Evolutionary conservation across 2,797 vertebrate species (phyloP), one percentile per base, ranked within the genome.

Genomic region (Macrochelys suwanniensis): DNA sequence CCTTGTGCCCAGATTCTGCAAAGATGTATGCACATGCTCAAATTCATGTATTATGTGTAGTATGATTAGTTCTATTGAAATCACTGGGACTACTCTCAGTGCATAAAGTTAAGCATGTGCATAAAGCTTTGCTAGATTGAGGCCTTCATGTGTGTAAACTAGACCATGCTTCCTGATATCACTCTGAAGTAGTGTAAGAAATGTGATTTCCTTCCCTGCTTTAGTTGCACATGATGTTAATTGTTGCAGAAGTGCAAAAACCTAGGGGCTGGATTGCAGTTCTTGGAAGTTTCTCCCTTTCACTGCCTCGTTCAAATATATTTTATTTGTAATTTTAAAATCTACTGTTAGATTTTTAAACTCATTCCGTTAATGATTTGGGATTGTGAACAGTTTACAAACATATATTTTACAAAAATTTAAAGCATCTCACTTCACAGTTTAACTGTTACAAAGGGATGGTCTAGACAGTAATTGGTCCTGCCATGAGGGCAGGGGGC

Each of bases 1-100:
- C 45, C 23, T 76, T 92, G 9, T 61, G 51, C 71, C 82, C 31
- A 83, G 13, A 26, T 89, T 89, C 68, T 88, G 31, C 49, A 94
- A 92, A 87, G 45, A 82, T 79, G 33, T 12, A 68, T 23, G 17
- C n/a, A 68, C 19, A 23, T 37, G n/a, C 2, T 37, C n/a, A n/a
- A 33, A 15, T 61, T 61, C 59, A 61, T 17, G 59, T 61, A 61
- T 33, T 33, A 61, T 61, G 31, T 33, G 31, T 16, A 17, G 15
- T 33, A 33, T 33, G 59, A 61, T 61, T 33, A 59, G 15, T 33
- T 15, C 13, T 61, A 33, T 15, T 61, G 28, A 61, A 61, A 33
- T 61, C 15, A 33, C 13, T 57, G 25, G 25, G 9, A 57, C 10
- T 57, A 57, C 56, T 57, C 25, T 26, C 25, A 10, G 9, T 11